A percentile compares a stretch with the other conserved stretches of the same genome.
phyloP scores from a whole-genome alignment of 2,113 vertebrate species.

The Gorsachius goisagi region DNA sequence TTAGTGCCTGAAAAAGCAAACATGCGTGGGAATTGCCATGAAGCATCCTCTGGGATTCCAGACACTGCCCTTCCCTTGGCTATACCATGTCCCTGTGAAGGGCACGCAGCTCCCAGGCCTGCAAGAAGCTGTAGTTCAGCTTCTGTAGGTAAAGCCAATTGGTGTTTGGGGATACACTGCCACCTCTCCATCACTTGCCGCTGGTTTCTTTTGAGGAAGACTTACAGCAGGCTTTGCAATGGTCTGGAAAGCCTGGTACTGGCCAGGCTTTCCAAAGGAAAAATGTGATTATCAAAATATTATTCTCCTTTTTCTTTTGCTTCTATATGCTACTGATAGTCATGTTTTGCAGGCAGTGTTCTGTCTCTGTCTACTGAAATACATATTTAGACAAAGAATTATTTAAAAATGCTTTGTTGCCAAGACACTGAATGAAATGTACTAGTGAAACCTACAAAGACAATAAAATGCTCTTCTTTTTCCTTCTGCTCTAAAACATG shows the following conservation, averaged over 20 bases:
- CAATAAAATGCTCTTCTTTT: not conserved
- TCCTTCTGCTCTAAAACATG: conserved; percentile 27
- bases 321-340: not conserved
- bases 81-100: fast-evolving
- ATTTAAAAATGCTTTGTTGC: not conserved
- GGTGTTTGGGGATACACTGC: not conserved
- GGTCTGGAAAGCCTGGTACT: not conserved
- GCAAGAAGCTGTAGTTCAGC: not conserved
- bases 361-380: not conserved
- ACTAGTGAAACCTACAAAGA: not conserved
- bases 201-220: not conserved
- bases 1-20: not conserved
- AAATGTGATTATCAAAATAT: not conserved
- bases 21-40: not conserved
- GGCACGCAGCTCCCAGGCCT: not conserved
- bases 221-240: not conserved
- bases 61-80: not conserved
- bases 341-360: not conserved
- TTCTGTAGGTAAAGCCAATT: not conserved
- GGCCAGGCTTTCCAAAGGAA: not conserved
- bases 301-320: not conserved
- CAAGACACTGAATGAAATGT: not conserved
- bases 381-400: not conserved
- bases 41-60: not conserved
- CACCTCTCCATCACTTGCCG: not conserved